Conservation (phyloP, 2,113 vertebrate species). For the Ophiodon elongatus region DNA sequence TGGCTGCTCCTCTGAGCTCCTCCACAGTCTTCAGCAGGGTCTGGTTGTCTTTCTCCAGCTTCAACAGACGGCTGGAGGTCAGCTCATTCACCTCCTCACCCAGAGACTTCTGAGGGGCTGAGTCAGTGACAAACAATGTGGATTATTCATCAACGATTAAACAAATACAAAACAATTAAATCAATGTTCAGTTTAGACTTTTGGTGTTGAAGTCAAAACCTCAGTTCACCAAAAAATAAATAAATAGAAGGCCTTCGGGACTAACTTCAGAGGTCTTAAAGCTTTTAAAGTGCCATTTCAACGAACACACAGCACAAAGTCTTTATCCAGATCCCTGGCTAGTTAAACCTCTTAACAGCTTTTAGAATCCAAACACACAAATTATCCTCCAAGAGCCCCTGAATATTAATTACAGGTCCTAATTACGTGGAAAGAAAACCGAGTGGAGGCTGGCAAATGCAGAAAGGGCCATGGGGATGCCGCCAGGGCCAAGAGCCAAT, state of each 20-base stretch:
- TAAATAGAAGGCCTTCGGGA: not conserved
- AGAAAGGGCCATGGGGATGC: not conserved
- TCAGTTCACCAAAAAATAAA: not conserved
- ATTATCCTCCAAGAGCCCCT: conserved; percentile 72
- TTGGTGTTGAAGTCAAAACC: not conserved
- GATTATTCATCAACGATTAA: not conserved
- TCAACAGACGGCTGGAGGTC: conserved; percentile 94
- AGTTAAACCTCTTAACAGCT: conserved; percentile 76
- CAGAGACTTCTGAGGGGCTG: conserved; percentile 94
- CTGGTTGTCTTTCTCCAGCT: conserved; percentile 98
- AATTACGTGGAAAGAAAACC: conserved; percentile 72
- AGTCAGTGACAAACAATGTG: not conserved
- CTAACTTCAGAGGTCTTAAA: conserved; percentile 31
- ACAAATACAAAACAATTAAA: not conserved
- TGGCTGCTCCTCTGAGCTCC: conserved; percentile 86
- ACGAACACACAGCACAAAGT: conserved; percentile 58
- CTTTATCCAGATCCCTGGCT: conserved; percentile 70
- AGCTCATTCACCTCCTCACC: conserved; percentile 96
- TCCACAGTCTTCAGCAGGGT: conserved; percentile 93
- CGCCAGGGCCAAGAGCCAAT: conserved; percentile 27
- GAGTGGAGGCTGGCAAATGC: conserved; percentile 46
- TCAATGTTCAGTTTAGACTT: not conserved
- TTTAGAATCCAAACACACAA: conserved; percentile 63
- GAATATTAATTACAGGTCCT: conserved; percentile 78
- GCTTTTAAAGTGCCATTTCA: conserved; percentile 55